Conservation (phyloP, 2,888 invertebrate species). For the Syritta pipiens region DNA sequence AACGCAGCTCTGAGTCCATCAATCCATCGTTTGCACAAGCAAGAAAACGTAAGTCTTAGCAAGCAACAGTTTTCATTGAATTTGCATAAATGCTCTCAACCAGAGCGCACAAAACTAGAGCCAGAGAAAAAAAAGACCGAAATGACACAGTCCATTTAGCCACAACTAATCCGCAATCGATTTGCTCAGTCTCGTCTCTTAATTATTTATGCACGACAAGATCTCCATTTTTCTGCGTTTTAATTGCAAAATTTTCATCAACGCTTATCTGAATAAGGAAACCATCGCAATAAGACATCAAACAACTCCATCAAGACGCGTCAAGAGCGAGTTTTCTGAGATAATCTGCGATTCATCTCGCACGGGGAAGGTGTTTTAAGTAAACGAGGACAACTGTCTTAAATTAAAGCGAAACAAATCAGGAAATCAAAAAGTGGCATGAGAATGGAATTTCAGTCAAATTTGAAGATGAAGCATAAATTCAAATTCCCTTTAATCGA, state of each 20-base stretch:
- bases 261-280: slow-evolving; percentile 26
- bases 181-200: not conserved
- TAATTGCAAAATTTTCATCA: slow-evolving; percentile 10
- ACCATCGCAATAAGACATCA: slow-evolving; percentile 10
- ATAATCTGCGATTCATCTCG: not conserved
- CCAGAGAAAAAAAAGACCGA: not conserved
- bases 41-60: slow-evolving; percentile 25
- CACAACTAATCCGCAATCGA: slow-evolving; percentile 10
- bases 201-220: slow-evolving; percentile 14
- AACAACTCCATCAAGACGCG: not conserved
- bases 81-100: slow-evolving; percentile 40
- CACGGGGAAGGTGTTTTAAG: no score
- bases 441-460: no score
- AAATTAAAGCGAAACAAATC: no score
- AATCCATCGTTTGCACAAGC: slow-evolving; percentile 1
- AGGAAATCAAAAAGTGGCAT: no score
- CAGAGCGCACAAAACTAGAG: slow-evolving; percentile 1
- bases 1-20: slow-evolving; percentile 31
- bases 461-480: no score
- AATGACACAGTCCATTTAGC: not conserved
- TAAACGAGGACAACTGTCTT: no score
- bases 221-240: not conserved
- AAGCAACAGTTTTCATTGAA: slow-evolving; percentile 21
- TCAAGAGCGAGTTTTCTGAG: not conserved
- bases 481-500: no score